phyloP scores from a whole-genome alignment of 2,113 vertebrate species.

The Colistium nudipinnis region DNA sequence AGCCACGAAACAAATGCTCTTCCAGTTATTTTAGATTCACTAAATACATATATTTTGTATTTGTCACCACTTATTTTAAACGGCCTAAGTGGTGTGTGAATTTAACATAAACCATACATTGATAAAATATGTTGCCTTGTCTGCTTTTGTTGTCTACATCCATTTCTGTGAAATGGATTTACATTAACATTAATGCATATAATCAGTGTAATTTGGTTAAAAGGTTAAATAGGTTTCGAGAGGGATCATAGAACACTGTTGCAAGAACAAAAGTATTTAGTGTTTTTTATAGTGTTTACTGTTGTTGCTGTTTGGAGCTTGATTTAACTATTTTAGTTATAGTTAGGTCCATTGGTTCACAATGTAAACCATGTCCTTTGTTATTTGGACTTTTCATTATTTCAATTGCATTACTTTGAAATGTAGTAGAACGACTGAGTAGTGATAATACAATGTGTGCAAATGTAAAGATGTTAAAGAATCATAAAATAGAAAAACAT shows the following conservation, averaged over 20 bases:
- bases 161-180: not conserved
- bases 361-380: not conserved
- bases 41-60: slow-evolving; percentile 1
- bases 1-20: slow-evolving; percentile 17
- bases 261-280: too few species aligned
- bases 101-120: not conserved
- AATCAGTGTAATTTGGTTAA: not conserved
- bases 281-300: not conserved
- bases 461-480: not conserved
- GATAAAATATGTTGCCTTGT: not conserved
- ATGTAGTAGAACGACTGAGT: not conserved
- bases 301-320: not conserved
- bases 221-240: too few species aligned
- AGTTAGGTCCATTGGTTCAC: too few species aligned
- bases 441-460: not conserved
- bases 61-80: not conserved
- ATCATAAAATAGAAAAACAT: too few species aligned
- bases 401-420: not conserved
- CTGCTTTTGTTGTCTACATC: not conserved
- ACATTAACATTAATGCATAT: not conserved
- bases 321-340: not conserved
- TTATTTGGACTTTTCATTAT: not conserved
- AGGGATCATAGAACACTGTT: too few species aligned
- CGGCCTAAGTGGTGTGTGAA: not conserved
- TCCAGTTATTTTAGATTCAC: not conserved